Evolutionary conservation across 1,140 invertebrate species (phyloP).

Genomic region (Drosophila quadrilineata): DNA sequence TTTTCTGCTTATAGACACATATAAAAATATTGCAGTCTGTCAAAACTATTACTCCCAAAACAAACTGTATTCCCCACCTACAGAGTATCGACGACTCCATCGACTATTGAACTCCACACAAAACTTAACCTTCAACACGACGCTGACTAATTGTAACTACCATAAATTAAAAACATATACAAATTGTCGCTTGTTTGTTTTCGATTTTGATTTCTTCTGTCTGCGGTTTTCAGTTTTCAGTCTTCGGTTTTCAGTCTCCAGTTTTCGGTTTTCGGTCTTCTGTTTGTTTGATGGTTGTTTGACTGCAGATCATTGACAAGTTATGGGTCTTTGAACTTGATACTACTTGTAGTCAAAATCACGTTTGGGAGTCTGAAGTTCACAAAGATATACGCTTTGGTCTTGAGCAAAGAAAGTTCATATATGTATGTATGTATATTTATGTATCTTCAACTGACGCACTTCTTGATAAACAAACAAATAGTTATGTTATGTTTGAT

Average conservation of each 20-base stretch:
- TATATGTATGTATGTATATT: too few species aligned
- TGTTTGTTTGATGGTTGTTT: too few species aligned
- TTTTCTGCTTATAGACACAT: too few species aligned
- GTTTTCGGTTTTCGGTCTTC: too few species aligned
- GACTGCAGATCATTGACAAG: slow-evolving; percentile 28
- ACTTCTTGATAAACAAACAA: slow-evolving; percentile 6
- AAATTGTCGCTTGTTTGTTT: slow-evolving; percentile 2
- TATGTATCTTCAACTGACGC: slow-evolving; percentile 18
- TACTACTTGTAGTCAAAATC: not conserved
- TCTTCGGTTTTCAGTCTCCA: too few species aligned
- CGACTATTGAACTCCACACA: too few species aligned
- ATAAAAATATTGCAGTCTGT: too few species aligned
- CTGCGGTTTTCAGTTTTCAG: too few species aligned
- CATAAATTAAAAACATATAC: slow-evolving; percentile 4
- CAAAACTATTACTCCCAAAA: too few species aligned
- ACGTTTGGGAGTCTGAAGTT: not conserved
- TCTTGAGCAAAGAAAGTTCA: not conserved
- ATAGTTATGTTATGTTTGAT: too few species aligned
- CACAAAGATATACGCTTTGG: not conserved
- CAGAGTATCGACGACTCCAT: too few species aligned
- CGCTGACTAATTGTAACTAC: slow-evolving; percentile 18
- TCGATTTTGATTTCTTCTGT: not conserved
- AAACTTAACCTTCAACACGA: slow-evolving; percentile 17
- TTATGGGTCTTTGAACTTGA: slow-evolving; percentile 20
- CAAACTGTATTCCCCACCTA: too few species aligned